These are phyloP conservation scores for Anguilla marmorata DNA, from an alignment of 2,797 vertebrate species.

Conservation along the genomic window DNA sequence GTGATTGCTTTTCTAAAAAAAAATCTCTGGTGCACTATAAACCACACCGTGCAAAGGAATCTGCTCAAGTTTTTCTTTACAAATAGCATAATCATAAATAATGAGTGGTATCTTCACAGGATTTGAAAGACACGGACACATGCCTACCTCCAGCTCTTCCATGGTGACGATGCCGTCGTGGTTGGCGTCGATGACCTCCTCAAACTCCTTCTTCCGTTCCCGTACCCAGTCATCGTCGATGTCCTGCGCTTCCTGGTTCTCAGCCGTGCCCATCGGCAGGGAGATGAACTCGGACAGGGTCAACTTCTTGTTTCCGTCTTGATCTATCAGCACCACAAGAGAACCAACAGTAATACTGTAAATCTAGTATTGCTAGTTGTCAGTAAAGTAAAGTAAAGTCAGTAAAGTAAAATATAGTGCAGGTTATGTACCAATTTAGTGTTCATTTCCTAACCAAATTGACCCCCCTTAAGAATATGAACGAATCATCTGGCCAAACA, in stretches of 20 bases:
- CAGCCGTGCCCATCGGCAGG: slow-evolving; percentile 89
- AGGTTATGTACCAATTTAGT: background rate
- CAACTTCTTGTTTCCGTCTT: slow-evolving; percentile 87
- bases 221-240: slow-evolving; percentile 93
- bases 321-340: slow-evolving; percentile 72
- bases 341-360: background rate
- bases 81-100: background rate
- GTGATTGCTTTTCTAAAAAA: background rate
- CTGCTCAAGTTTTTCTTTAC: background rate
- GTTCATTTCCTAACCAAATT: background rate
- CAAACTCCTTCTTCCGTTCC: slow-evolving; percentile 91
- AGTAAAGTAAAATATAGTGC: background rate
- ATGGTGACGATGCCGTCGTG: slow-evolving; percentile 85
- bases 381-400: no score
- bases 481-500: no score
- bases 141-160: slow-evolving; percentile 88
- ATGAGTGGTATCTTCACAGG: background rate
- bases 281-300: slow-evolving; percentile 94
- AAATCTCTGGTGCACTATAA: background rate
- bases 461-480: background rate
- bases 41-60: background rate
- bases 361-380: background rate
- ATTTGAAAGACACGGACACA: background rate
- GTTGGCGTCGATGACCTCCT: slow-evolving; percentile 88
- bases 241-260: slow-evolving; percentile 93